Base-by-base conservation (phyloP, 2,888 invertebrate species). In the Junonia oenone region DNA sequence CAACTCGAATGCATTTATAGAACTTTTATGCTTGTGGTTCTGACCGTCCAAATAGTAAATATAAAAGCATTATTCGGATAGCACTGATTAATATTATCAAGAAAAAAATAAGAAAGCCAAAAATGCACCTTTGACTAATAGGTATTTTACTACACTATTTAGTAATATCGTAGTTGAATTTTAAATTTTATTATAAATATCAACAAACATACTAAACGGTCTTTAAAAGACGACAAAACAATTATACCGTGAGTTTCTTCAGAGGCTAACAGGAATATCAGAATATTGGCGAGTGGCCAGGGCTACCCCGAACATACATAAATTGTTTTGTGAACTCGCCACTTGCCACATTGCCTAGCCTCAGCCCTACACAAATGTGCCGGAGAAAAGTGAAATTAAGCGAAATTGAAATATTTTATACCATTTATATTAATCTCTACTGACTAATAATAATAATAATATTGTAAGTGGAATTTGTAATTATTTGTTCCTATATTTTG, bases 191-290 rank as follows among this genome's bases (percentile, higher is more conserved):
- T n/a, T 26, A 43, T 26, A 26, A 43, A 78, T 77, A 75, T 74
- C 78, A 83, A 81, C 77, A 78, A 78, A 70, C 66, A 72, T 71
- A 79, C 76, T 76, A 77, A 83, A 78, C 73, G 71, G 71, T 76
- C 70, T 74, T 56, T 52, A 57, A 63, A 62, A 71, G 64, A 80
- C 76, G 77, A 74, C 78, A 76, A 79, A 83, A 82, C 81, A 81
- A 85, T 87, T 83, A 83, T 73, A 76, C 78, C 71, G 73, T 68
- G 74, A 75, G 67, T 71, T 55, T 73, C 69, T 75, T 71, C 71
- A 65, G 76, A 70, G 70, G 73, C 77, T 82, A 83, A 85, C 81
- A 81, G 83, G 79, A 76, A 71, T 71, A 76, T 71, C 73, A 72
- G 68, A 64, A 63, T 59, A 58, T 74, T 84, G 87, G 86, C 80